Conservation (phyloP, 2,113 vertebrate genomes). For the Festucalex cinctus region DNA sequence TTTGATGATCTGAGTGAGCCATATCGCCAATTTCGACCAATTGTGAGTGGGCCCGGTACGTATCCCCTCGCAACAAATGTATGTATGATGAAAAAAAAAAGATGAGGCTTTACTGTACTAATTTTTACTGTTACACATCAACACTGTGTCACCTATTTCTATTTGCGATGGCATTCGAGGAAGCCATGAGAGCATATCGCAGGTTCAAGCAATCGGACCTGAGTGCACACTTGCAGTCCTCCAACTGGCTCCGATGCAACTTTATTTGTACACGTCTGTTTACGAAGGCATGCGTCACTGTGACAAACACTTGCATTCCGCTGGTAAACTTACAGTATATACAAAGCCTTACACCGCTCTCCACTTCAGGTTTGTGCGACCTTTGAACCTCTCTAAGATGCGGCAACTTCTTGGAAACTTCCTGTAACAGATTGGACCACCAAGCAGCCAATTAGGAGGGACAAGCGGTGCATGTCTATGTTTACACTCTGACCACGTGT, state of each 20-base stretch:
- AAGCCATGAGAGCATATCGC: not conserved
- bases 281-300: constrained; percentile 39
- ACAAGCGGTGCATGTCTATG: not conserved
- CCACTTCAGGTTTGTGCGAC: constrained; percentile 16
- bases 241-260: constrained; percentile 31
- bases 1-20: too few species aligned
- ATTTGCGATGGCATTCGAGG: not conserved
- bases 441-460: constrained; percentile 1
- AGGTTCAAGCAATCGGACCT: not conserved
- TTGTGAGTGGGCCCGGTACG: not conserved
- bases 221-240: not conserved
- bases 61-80: too few species aligned
- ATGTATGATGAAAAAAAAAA: too few species aligned
- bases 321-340: constrained; percentile 36
- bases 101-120: not conserved
- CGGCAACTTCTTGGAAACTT: constrained; percentile 8
- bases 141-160: not conserved
- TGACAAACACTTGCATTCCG: constrained; percentile 39
- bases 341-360: constrained; percentile 13
- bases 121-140: not conserved
- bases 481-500: not conserved
- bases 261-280: constrained; percentile 49
- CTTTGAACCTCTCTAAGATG: constrained; percentile 2
- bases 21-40: too few species aligned
- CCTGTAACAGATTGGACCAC: constrained; percentile 30